Evolutionary conservation across 2,888 invertebrate genomes (phyloP).

Genomic region (Drosophila pseudotalamancana): DNA sequence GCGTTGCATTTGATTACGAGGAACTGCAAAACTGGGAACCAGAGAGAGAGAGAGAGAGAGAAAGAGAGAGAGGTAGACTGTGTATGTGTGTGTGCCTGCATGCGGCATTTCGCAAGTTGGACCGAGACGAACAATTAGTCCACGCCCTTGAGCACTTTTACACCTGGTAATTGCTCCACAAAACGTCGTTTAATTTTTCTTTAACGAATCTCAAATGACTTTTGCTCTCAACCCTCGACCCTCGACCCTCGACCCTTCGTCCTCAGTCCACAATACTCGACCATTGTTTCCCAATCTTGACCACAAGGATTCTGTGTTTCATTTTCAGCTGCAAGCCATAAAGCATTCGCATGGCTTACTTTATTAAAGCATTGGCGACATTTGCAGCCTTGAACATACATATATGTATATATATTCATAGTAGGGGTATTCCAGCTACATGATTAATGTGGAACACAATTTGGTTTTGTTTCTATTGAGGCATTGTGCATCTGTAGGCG

Average conservation of each 20-base stretch:
- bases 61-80: neutral
- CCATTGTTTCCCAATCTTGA: constrained; percentile 45
- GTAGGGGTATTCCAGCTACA: constrained; percentile 7
- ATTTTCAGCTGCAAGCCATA: constrained; percentile 43
- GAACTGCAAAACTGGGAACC: constrained; percentile 26
- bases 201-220: constrained; percentile 81
- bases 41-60: neutral
- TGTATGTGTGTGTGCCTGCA: constrained; percentile 11
- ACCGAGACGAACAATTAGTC: constrained; percentile 75
- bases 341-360: constrained; percentile 41
- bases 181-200: constrained; percentile 81
- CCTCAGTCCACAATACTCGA: constrained; percentile 20
- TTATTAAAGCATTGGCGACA: constrained; percentile 59
- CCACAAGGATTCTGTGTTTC: constrained; percentile 35
- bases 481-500: constrained; percentile 67
- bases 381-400: constrained; percentile 61
- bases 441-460: constrained; percentile 67
- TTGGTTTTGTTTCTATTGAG: constrained; percentile 64
- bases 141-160: constrained; percentile 77
- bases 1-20: constrained; percentile 54
- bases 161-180: constrained; percentile 82
- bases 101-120: constrained; percentile 33
- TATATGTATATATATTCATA: neutral
- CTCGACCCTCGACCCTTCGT: constrained; percentile 49
- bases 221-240: constrained; percentile 31